Percentiles rank a stretch among this genome's conserved stretches.
Evolutionary conservation across 2,888 invertebrate species (phyloP).

Genomic region (Disparrhopalites patrizii): DNA sequence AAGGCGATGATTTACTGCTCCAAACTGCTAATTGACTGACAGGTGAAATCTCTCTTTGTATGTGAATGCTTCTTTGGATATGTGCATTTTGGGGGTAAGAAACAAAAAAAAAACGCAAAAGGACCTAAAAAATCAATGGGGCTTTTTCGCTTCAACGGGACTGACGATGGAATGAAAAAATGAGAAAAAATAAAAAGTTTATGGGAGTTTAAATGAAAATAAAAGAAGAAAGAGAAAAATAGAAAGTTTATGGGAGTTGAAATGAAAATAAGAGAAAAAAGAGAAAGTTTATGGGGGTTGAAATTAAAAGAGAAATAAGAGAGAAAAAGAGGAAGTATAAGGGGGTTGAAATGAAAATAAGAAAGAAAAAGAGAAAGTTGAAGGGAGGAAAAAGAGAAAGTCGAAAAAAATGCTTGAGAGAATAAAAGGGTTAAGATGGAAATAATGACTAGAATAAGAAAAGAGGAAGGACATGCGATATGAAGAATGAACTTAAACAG

Average conservation of each 20-base stretch:
- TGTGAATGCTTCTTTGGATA: too few species aligned
- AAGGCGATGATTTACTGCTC: too few species aligned
- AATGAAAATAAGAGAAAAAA: neutral
- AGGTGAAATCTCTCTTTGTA: too few species aligned
- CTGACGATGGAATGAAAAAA: neutral
- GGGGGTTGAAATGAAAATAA: neutral
- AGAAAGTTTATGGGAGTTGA: neutral
- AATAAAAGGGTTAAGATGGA: too few species aligned
- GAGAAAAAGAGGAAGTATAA: neutral
- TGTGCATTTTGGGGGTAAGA: too few species aligned
- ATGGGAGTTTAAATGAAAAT: neutral
- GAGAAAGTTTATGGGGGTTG: neutral
- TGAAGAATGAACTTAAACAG: conserved; percentile 13
- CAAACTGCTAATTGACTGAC: too few species aligned
- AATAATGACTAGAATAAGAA: too few species aligned
- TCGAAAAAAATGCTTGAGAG: too few species aligned
- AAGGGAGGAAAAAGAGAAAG: conserved; percentile 3
- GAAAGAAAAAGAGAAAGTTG: neutral
- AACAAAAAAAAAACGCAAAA: too few species aligned
- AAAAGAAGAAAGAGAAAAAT: neutral
- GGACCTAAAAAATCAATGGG: too few species aligned
- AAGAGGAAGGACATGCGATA: neutral
- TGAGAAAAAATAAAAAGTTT: neutral
- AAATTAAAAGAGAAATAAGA: too few species aligned
- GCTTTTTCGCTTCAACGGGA: too few species aligned